These are phyloP conservation scores for Eupithecia insigniata DNA, from an alignment of 2,888 invertebrate species.

Conservation along the genomic window DNA sequence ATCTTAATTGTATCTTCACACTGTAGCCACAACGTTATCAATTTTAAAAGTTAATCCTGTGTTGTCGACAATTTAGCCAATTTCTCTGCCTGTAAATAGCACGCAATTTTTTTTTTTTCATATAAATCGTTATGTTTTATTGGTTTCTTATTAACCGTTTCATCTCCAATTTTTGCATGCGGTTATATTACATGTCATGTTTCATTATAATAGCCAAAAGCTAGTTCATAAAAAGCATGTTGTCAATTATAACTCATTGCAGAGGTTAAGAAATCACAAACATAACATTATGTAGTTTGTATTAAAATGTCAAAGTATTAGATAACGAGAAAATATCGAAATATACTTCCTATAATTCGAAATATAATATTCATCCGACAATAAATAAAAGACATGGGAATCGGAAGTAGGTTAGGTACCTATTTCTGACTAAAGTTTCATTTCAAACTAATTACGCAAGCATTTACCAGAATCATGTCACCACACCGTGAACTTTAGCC, in stretches of 20 bases:
- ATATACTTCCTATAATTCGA: not conserved
- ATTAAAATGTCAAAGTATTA: not conserved
- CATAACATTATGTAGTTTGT: not conserved
- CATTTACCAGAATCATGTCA: slow-evolving; percentile 37
- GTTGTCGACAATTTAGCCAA: not conserved
- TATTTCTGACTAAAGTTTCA: not conserved
- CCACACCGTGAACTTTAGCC: slow-evolving; percentile 33
- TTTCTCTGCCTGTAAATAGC: not conserved
- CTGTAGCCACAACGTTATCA: slow-evolving; percentile 1
- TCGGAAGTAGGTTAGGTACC: no score
- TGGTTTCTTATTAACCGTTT: not conserved
- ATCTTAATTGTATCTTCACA: slow-evolving; percentile 42
- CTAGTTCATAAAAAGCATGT: slow-evolving; percentile 11
- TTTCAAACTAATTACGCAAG: slow-evolving; percentile 13
- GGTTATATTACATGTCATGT: slow-evolving; percentile 5
- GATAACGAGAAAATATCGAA: slow-evolving; percentile 13
- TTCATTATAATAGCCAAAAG: slow-evolving; percentile 13
- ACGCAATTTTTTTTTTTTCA: not conserved
- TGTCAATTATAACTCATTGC: slow-evolving; percentile 8
- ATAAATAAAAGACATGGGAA: not conserved
- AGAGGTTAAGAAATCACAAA: not conserved
- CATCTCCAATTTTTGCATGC: not conserved
- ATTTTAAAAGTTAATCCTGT: slow-evolving; percentile 5
- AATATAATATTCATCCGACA: not conserved
- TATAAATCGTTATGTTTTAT: not conserved